Conservation (phyloP, 1,140 invertebrate genomes). For the Campoletis sonorensis region DNA sequence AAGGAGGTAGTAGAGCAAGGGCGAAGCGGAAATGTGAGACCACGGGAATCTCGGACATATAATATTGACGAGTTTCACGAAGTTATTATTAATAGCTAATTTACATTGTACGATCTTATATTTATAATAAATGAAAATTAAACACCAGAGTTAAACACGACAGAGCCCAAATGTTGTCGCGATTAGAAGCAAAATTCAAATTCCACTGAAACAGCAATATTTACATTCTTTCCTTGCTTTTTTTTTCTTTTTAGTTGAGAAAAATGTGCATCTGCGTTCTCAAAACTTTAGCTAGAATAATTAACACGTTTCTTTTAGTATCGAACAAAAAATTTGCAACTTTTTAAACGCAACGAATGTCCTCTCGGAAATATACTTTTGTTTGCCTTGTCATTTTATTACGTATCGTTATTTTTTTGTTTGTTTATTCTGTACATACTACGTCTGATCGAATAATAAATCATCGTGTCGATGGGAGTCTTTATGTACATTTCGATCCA, state of each 20-base stretch:
- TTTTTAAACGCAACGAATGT: background rate
- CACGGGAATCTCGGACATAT: background rate
- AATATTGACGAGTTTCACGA: background rate
- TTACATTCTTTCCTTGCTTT: too few relatives aligned
- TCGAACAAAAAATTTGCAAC: too few relatives aligned
- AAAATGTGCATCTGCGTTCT: too few relatives aligned
- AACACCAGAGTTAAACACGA: slow-evolving; percentile 40
- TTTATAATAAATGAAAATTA: slow-evolving; percentile 70
- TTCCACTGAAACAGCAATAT: background rate
- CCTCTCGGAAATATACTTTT: background rate
- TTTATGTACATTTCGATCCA: background rate
- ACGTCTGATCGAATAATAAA: slow-evolving; percentile 3
- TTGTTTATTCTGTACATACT: background rate
- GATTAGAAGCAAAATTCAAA: background rate
- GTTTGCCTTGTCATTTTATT: background rate
- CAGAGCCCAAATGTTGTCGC: background rate
- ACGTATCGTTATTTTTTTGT: background rate
- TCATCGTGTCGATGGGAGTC: background rate
- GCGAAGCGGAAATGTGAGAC: background rate
- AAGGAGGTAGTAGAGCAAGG: too few relatives aligned
- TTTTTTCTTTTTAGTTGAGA: too few relatives aligned
- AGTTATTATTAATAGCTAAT: slow-evolving; percentile 54
- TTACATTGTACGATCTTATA: slow-evolving; percentile 69
- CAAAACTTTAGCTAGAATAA: too few relatives aligned
- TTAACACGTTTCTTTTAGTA: background rate